Base-by-base conservation (phyloP, 2,888 invertebrate species). In the Disparrhopalites patrizii region DNA sequence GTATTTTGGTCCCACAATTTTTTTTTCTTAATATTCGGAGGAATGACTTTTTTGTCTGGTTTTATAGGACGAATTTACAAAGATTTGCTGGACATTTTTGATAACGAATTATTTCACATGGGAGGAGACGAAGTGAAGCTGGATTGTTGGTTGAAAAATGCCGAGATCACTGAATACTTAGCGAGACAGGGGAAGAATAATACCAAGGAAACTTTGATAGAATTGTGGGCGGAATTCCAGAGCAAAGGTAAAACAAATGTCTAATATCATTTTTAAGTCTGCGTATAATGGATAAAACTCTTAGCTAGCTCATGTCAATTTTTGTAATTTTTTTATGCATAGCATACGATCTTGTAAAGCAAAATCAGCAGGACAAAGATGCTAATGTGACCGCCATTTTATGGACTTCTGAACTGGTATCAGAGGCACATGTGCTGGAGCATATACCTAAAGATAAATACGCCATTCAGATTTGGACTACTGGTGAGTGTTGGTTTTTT, bases 381-480 rank as follows among this genome's bases (percentile, higher is more conserved):
- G 82, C 83, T 69, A 80, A 83, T 65, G 77, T 87, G 1, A 87
- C 88, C 78, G 79, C 86, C 4, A 84, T 91, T 54, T 77, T 92
- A 71, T 93, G 92, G 92, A 91, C 91, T 0, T 91, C 91, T 76
- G 74, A 75, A 20, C 79, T 93, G 36, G 91, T 91, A 0, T 85
- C 87, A 56, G 82, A 81, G 65, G 81, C 83, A 15, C 85, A 86
- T 75, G 80, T 91, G 8, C 83, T 85, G 3, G 78, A 86, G 23
- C 40, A 57, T 86, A 57, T 93, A 52, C 83, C 88, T 76, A 87
- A 88, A 27, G 81, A 84, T 4, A 86, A 88, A 20, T 92, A 92
- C 77, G 89, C 91, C 60, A 87, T 92, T 73, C 91, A 90, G 81
- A 65, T 66, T 0, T 92, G 91, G 91, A 69, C 68, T 0, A 68